Conservation (phyloP, 1,140 invertebrate genomes). For the Hycleus phaleratus region DNA sequence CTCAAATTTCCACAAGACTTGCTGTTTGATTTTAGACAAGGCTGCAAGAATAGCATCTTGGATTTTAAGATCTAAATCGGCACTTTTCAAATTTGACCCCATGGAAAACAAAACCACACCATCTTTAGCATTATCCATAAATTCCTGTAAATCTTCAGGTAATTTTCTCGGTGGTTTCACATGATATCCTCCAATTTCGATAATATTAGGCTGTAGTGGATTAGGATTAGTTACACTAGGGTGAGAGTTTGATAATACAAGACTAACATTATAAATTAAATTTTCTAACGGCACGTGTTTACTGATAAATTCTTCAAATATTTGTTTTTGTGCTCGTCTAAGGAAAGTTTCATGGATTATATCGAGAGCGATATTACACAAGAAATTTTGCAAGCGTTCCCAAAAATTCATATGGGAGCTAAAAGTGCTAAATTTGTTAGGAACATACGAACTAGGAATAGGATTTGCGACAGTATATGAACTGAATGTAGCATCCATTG, state of each 20-base stretch:
- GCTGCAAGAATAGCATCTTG: slow-evolving; percentile 31
- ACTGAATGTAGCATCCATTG: slow-evolving; percentile 21
- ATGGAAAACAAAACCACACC: slow-evolving; percentile 52
- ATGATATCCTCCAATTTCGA: slow-evolving; percentile 48
- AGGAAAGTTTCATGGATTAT: neutral
- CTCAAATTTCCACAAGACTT: slow-evolving; percentile 62
- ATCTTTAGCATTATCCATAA: slow-evolving; percentile 43
- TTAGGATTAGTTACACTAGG: slow-evolving; percentile 45
- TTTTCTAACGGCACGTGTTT: slow-evolving; percentile 39
- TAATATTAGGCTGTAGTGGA: slow-evolving; percentile 48
- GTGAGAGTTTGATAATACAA: slow-evolving; percentile 52
- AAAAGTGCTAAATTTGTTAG: slow-evolving; percentile 24
- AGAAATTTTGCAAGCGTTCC: slow-evolving; percentile 40
- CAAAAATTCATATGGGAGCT: slow-evolving; percentile 42
- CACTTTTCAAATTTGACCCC: slow-evolving; percentile 47
- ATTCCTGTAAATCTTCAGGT: slow-evolving; percentile 41
- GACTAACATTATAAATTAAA: slow-evolving; percentile 45
- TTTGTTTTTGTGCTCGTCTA: slow-evolving; percentile 20
- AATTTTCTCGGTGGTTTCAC: slow-evolving; percentile 39
- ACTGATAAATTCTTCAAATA: slow-evolving; percentile 33
- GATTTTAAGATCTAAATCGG: slow-evolving; percentile 37
- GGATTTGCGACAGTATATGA: slow-evolving; percentile 20
- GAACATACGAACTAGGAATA: slow-evolving; percentile 2
- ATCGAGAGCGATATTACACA: slow-evolving; percentile 5
- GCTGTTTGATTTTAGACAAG: slow-evolving; percentile 32